Conservation (phyloP, 53 echinoderm and acorn worm genomes). For the Stichopus horrens region DNA sequence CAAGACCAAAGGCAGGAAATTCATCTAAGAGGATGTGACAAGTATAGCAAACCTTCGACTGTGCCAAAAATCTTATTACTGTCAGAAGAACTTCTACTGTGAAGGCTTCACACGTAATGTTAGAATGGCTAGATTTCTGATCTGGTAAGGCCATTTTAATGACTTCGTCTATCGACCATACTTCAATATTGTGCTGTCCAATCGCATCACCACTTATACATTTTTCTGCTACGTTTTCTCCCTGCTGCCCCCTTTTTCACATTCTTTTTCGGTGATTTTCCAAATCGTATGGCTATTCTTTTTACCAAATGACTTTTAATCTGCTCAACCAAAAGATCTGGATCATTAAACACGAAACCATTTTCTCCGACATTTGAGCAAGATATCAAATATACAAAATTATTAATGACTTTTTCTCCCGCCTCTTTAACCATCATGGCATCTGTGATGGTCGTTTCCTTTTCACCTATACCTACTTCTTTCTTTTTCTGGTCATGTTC, state of each 20-base stretch:
- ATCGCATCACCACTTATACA: background rate
- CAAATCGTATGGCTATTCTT: background rate
- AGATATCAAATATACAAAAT: background rate
- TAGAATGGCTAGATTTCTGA: constrained; percentile 7
- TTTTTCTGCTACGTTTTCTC: background rate
- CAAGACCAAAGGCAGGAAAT: constrained; percentile 8
- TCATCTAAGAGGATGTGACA: constrained; percentile 24
- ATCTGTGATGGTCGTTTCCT: too few relatives aligned
- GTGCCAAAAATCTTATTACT: background rate
- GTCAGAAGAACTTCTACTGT: background rate
- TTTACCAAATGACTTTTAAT: background rate
- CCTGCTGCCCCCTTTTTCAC: background rate
- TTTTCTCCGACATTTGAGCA: constrained; percentile 36
- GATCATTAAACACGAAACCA: constrained; percentile 28
- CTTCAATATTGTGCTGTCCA: background rate
- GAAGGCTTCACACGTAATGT: constrained; percentile 23
- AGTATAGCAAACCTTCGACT: background rate
- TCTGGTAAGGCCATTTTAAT: constrained; percentile 15
- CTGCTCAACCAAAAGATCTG: constrained; percentile 11
- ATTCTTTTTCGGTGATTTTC: background rate
- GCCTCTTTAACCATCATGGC: too few relatives aligned
- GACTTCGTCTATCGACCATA: constrained; percentile 20
- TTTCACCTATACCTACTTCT: too few relatives aligned
- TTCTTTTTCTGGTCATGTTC: too few relatives aligned
- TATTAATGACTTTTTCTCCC: background rate